Conservation (phyloP, 2,888 invertebrate species). For the Timandra comae region DNA sequence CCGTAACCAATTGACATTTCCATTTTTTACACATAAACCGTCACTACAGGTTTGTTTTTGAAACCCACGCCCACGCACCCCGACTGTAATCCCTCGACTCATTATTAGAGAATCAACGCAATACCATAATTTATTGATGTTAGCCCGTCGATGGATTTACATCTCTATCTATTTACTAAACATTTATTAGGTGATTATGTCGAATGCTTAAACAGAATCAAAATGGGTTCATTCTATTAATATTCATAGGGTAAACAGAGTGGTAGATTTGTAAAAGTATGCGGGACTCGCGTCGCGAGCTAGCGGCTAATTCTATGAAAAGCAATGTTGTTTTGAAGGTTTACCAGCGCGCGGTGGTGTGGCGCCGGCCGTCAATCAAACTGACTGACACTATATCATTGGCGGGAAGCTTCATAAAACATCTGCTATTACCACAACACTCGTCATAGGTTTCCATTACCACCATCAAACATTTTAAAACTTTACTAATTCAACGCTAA, state of each 20-base stretch:
- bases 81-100: neutral
- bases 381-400: constrained; percentile 50
- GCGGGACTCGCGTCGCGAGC: constrained; percentile 18
- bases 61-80: constrained; percentile 36
- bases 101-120: constrained; percentile 7
- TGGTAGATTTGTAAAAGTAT: constrained; percentile 15
- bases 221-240: constrained; percentile 14
- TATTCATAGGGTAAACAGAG: constrained; percentile 14
- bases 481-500: too few relatives aligned
- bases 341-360: constrained; percentile 21
- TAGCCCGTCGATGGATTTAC: constrained; percentile 12
- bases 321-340: constrained; percentile 20
- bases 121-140: constrained; percentile 12
- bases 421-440: constrained; percentile 29
- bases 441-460: constrained; percentile 21
- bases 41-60: constrained; percentile 40
- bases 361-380: constrained; percentile 60
- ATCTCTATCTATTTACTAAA: constrained; percentile 19
- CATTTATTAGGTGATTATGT: constrained; percentile 11
- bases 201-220: constrained; percentile 5
- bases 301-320: constrained; percentile 26
- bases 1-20: constrained; percentile 59
- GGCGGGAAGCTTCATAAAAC: constrained; percentile 43
- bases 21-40: constrained; percentile 46
- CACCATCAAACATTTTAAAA: too few relatives aligned